Base-by-base conservation (phyloP, 2,113 vertebrate genomes). In the Porphyrio hochstetteri region DNA sequence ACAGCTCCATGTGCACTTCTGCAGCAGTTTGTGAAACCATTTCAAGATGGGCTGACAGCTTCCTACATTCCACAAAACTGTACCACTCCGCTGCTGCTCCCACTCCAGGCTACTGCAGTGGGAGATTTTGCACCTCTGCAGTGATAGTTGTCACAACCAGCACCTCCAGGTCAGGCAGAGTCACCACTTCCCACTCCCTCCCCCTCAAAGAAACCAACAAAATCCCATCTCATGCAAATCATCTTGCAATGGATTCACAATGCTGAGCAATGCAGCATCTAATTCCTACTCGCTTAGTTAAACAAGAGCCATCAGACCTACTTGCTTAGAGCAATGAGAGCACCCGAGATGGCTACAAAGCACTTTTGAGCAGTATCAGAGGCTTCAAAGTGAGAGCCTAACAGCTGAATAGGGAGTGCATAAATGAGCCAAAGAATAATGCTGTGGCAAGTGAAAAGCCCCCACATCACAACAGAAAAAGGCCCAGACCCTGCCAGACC, bases 71-170 rank as follows among this genome's bases (percentile, higher is more conserved):
- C 38, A 78, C 28, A 38, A 68, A 61, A 52, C 2, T 11, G 33
- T 0, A 42, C 16, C 35, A 25, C 33, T 64, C 3, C 0, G 5
- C 42, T 44, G 85, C 28, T 78, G 29, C 2, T 82, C 15, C 78
- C 50, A 59, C 27, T 78, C 40, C 52, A 56, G 60, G n/a, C 1
- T 36, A 19, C 46, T 24, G 55, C 60, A 48, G 20, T 1, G 16
- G 24, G 25, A 84, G 21, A 46, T 42, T 64, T 12, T n/a, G 46
- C 28, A 70, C 5, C 44, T 6, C 3, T 2, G 5, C 9, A 52
- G 33, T 11, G 28, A 68, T 3, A 35, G 21, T 0, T 40, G 16
- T 24, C 35, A 35, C 6, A 55, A 56, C 5, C n/a, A 46, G 36
- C 1, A 10, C n/a, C 63, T 74, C 17, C 38, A 52, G 23, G 4